These are phyloP conservation scores for Capreolus pygargus DNA, from an alignment of 2,113 vertebrate genomes.

Conservation along the genomic window DNA sequence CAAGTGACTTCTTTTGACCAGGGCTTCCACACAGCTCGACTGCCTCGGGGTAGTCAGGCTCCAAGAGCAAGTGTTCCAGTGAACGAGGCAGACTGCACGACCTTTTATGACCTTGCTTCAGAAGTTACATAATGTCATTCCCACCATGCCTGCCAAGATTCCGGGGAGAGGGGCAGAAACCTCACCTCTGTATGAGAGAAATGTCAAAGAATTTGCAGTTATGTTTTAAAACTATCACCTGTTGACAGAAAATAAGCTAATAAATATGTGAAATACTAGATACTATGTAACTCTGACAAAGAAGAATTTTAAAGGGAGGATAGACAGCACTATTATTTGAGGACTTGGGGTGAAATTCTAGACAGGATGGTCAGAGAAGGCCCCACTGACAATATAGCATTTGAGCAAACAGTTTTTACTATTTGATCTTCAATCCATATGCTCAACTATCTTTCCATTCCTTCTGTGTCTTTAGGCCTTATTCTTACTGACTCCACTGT, in stretches of 20 bases:
- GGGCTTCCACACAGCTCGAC: background rate
- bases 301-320: background rate
- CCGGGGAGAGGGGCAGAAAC: background rate
- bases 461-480: background rate
- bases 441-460: background rate
- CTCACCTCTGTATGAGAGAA: background rate
- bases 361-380: background rate
- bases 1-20: no score
- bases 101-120: background rate
- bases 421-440: background rate
- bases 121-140: background rate
- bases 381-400: background rate
- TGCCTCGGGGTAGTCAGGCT: background rate
- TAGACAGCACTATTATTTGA: background rate
- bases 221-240: background rate
- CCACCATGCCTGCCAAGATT: background rate
- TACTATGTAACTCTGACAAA: background rate
- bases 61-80: background rate
- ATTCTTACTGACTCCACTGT: background rate
- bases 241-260: background rate
- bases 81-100: background rate
- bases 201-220: background rate
- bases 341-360: background rate
- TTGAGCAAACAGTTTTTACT: background rate
- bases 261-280: background rate